Conservation (phyloP, 1,140 invertebrate species). For the Wiebesia pumilae region DNA sequence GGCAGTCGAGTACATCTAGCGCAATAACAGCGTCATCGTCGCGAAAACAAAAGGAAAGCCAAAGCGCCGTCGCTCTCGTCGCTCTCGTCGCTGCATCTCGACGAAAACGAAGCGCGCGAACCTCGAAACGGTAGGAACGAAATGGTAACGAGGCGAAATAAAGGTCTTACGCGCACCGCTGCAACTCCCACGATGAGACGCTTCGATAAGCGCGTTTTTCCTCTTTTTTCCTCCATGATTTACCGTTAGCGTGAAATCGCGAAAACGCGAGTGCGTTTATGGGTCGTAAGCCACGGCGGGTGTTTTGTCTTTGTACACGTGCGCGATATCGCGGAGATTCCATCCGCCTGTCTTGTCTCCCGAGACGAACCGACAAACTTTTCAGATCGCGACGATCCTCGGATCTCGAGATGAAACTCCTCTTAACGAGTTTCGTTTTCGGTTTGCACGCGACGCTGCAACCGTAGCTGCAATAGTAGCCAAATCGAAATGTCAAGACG, state of each 20-base stretch:
- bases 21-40: too few species aligned
- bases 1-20: too few species aligned
- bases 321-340: background rate
- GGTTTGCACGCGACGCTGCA: background rate
- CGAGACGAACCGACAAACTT: background rate
- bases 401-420: background rate
- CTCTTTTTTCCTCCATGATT: conserved; percentile 22
- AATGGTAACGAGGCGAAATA: background rate
- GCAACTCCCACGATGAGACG: background rate
- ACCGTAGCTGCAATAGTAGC: too few species aligned
- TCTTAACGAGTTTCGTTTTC: background rate
- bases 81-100: too few species aligned
- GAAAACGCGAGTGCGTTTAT: conserved; percentile 49
- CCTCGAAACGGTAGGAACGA: background rate
- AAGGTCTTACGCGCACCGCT: too few species aligned
- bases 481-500: background rate
- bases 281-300: background rate
- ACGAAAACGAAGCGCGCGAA: background rate
- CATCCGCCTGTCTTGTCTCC: background rate
- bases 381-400: background rate
- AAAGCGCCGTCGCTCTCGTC: too few species aligned
- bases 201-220: background rate
- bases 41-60: too few species aligned
- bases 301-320: conserved; percentile 44
- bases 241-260: conserved; percentile 57